A percentile compares a stretch with the other conserved stretches of the same genome.
phyloP scores from a whole-genome alignment of 2,888 invertebrate species.

The Hemithea aestivaria region DNA sequence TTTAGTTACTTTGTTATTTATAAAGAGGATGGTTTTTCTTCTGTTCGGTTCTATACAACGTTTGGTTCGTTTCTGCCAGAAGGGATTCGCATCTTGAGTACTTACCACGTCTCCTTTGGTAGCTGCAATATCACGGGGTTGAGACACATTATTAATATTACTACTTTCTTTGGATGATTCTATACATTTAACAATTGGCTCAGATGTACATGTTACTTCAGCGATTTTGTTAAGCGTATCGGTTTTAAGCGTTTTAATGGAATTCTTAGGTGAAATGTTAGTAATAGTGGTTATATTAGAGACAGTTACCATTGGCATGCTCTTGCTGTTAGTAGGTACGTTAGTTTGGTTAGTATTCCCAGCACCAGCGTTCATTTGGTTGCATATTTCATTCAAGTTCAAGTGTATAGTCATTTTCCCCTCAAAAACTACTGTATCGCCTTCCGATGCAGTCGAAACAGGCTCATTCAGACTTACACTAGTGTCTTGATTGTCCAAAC shows the following conservation, averaged over 20 bases:
- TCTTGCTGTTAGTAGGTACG: slow-evolving; percentile 62
- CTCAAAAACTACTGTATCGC: slow-evolving; percentile 74
- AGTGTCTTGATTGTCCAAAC: slow-evolving; percentile 75
- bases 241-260: slow-evolving; percentile 69
- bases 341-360: slow-evolving; percentile 63
- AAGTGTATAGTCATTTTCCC: slow-evolving; percentile 77
- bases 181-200: slow-evolving; percentile 42
- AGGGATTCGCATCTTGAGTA: slow-evolving; percentile 71
- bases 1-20: slow-evolving; percentile 69
- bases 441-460: slow-evolving; percentile 66
- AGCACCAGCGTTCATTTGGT: slow-evolving; percentile 68
- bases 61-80: slow-evolving; percentile 68
- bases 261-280: slow-evolving; percentile 75
- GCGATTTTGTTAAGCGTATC: slow-evolving; percentile 48
- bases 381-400: slow-evolving; percentile 74
- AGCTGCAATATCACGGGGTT: slow-evolving; percentile 45
- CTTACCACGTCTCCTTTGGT: slow-evolving; percentile 54
- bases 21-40: slow-evolving; percentile 72
- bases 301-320: slow-evolving; percentile 79
- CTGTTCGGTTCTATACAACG: slow-evolving; percentile 68
- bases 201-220: slow-evolving; percentile 49
- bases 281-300: slow-evolving; percentile 77
- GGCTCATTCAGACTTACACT: slow-evolving; percentile 78
- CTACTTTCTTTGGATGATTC: slow-evolving; percentile 35
- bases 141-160: slow-evolving; percentile 42